Evolutionary conservation across 2,797 vertebrate genomes (phyloP).

Genomic region (Trachops cirrhosus): DNA sequence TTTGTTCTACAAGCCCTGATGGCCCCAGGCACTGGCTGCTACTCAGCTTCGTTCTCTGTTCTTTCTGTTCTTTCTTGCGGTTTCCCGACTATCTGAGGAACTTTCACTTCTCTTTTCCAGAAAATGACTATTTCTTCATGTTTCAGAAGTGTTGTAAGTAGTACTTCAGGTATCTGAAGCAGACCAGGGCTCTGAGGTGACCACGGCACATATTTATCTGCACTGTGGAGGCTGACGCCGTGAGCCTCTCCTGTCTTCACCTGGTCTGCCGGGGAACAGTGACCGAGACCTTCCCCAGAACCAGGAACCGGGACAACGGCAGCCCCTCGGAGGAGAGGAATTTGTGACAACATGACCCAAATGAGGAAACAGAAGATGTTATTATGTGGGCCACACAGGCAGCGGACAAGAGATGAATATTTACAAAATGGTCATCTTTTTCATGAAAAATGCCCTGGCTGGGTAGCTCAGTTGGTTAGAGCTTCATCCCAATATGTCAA

Average conservation of each 20-base stretch:
- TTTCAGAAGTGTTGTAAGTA: not conserved
- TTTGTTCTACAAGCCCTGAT: fast-evolving
- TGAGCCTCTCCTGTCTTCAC: no score
- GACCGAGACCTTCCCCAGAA: fast-evolving
- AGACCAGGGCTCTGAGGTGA: no score
- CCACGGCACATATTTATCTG: no score
- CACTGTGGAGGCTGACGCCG: not conserved
- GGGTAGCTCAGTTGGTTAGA: no score
- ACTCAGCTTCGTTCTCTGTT: not conserved
- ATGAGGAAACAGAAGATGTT: not conserved
- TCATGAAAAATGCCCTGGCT: not conserved
- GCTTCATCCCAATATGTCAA: not conserved
- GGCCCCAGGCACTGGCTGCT: fast-evolving
- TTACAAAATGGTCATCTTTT: not conserved
- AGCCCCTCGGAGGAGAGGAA: fast-evolving
- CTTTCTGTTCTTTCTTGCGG: not conserved
- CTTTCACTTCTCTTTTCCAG: not conserved
- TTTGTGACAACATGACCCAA: fast-evolving
- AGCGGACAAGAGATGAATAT: not conserved
- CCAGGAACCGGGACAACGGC: fast-evolving
- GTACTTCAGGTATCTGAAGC: fast-evolving
- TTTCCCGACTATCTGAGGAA: not conserved
- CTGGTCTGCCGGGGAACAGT: fast-evolving
- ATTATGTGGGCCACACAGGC: not conserved
- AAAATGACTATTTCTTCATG: fast-evolving